Base-by-base conservation (phyloP, 2,113 vertebrate genomes). In the Acanthisitta chloris region DNA sequence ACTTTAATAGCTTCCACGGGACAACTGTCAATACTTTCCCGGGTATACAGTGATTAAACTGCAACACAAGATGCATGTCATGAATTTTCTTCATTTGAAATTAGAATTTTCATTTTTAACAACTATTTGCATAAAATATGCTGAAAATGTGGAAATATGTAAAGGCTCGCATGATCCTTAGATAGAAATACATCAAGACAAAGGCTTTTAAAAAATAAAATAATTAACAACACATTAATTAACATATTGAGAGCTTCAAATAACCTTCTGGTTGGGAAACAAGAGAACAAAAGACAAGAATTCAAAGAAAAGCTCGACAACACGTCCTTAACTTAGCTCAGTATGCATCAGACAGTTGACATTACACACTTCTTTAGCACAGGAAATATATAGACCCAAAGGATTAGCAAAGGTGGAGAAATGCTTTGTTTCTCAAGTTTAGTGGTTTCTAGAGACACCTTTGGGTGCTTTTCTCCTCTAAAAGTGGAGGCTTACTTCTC, bases 1-100 rank as follows among this genome's bases (percentile, higher is more conserved):
- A 99, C 98, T 99, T 99, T 99, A 99, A 99, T 99, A 99, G 99
- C 99, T 99, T 99, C 98, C 98, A 98, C 98, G 98, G 99, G 99
- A 99, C 99, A 99, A 99, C 99, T 99, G 99, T 99, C 99, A 98
- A 99, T 99, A 99, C 98, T 98, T 99, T 98, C 98, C 98, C 54
- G 97, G 97, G 98, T 98, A 98, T 98, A 99, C 98, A 98, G 99
- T 99, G 99, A 99, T 99, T 99, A 99, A 99, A 99, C 98, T 98
- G 97, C 98, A 98, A 98, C 98, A 98, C 98, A 98, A 98, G 98
- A 98, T 99, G 97, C 98, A 98, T 98, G 98, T 98, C 98, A 98
- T 98, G 95, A 99, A 99, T 99, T 99, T 99, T 98, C 98, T 98
- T 98, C 98, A 97, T 98, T 98, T 98, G 97, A 98, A 98, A 98